Base-by-base conservation (phyloP, 2,888 invertebrate species). In the Chromoteleia sp. region DNA sequence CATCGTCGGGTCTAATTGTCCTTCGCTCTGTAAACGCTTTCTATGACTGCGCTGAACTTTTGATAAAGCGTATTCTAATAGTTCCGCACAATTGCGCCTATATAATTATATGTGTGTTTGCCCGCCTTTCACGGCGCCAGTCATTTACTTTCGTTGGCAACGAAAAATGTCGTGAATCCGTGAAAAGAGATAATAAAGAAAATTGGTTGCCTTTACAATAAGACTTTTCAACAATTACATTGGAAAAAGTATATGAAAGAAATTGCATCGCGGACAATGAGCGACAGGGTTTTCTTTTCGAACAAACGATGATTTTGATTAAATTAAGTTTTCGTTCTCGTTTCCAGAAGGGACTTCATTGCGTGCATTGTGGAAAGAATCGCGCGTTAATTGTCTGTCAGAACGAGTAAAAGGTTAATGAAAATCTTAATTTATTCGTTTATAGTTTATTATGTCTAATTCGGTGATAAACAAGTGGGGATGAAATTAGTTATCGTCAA, bases 31-130 rank as follows among this genome's bases (percentile, higher is more conserved):
- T 45, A 48, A 74, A 73, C 50, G 61, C 63, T 63, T 68, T 68
- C 59, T 54, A 61, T 61, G 33, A 68, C 76, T 67, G 45, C n/a
- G 50, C 52, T 29, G 19, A 68, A 77, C 76, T 77, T 68, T 77
- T 68, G 76, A 68, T 77, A 63, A 56, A 77, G 29, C 61, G 52
- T 68, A 61, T 76, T 76, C 43, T 39, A 45, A 75, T 75, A 67
- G 67, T 75, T 75, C 43, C 43, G 50, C 41, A 67, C 75, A 75
- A 75, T 75, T 67, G 59, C 43, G 41, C 59, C 52, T 59, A 41
- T 17, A 50, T 67, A 75, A 75, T 75, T 67, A 67, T 75, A 58
- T 30, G 29, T 52, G 50, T 67, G 56, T 75, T 75, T 67, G 75
- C 15, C 50, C 10, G 45, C 14, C 54, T 50, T 75, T 65, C 58